A percentile compares a stretch with the other conserved stretches of the same genome.
Conservation (phyloP, 2,888 invertebrate genomes). For the Caenorhabditis virilis region DNA sequence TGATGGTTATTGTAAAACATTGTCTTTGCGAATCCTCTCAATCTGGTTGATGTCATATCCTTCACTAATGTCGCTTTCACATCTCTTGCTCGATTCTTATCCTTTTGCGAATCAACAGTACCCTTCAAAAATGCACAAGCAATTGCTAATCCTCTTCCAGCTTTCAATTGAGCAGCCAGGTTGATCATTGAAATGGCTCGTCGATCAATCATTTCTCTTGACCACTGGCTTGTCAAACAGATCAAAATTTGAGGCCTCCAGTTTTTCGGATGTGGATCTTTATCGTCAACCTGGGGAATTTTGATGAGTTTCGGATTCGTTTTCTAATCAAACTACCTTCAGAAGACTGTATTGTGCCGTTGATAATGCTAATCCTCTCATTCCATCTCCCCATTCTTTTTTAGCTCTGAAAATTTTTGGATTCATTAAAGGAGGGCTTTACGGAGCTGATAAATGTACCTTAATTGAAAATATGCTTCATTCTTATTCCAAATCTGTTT, state of each 20-base stretch:
- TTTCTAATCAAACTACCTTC: too few relatives aligned
- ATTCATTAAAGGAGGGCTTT: not conserved
- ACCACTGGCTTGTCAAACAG: slow-evolving; percentile 82
- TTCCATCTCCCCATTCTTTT: slow-evolving; percentile 99
- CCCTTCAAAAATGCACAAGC: slow-evolving; percentile 80
- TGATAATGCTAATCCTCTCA: slow-evolving; percentile 92
- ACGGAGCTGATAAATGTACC: too few relatives aligned
- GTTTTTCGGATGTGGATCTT: slow-evolving; percentile 96
- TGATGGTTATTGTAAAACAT: slow-evolving; percentile 79
- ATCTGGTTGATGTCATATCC: slow-evolving; percentile 85
- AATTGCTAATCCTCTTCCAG: slow-evolving; percentile 83
- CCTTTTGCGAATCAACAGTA: slow-evolving; percentile 72
- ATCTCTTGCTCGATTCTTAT: slow-evolving; percentile 75
- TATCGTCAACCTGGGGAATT: too few relatives aligned
- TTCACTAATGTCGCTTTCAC: slow-evolving; percentile 70
- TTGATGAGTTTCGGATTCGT: too few relatives aligned
- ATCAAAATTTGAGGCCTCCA: slow-evolving; percentile 97
- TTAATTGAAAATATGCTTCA: too few relatives aligned
- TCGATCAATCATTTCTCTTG: slow-evolving; percentile 62
- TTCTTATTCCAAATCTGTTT: too few relatives aligned
- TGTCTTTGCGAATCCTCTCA: slow-evolving; percentile 96
- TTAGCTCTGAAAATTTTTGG: slow-evolving; percentile 76
- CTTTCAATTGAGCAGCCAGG: slow-evolving; percentile 91
- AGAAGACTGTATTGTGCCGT: slow-evolving; percentile 93
- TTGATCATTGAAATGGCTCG: slow-evolving; percentile 80